Conservation (phyloP, 1,140 invertebrate genomes). For the Drosophila rufa region DNA sequence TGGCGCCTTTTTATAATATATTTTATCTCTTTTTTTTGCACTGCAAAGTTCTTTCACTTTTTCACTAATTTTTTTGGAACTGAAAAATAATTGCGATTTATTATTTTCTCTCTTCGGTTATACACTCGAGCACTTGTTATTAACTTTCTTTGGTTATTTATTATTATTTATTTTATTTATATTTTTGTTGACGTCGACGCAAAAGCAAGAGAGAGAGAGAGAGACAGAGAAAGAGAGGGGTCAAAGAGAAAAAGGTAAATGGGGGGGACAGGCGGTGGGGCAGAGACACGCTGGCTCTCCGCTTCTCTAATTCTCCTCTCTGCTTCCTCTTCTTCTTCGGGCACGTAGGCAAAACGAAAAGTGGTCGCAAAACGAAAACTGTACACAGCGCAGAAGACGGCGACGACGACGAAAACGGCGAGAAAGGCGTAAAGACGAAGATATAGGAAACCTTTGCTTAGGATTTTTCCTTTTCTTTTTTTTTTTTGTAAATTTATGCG, state of each 20-base stretch:
- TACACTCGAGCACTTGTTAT: slow-evolving; percentile 25
- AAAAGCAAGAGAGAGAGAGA: slow-evolving; percentile 8
- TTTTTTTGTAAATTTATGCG: background rate
- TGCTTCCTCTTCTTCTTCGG: slow-evolving; percentile 29
- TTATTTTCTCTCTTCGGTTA: slow-evolving; percentile 28
- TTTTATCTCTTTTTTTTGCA: slow-evolving; percentile 11
- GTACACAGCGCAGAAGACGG: slow-evolving; percentile 52
- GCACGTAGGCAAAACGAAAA: slow-evolving; percentile 69
- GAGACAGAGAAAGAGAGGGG: slow-evolving; percentile 9
- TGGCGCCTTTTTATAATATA: slow-evolving; percentile 27
- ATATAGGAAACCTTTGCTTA: slow-evolving; percentile 3
- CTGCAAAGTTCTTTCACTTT: slow-evolving; percentile 26
- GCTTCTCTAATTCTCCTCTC: slow-evolving; percentile 19
- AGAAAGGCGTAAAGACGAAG: slow-evolving; percentile 3
- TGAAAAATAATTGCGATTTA: slow-evolving; percentile 34
- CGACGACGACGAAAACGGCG: slow-evolving; percentile 10
- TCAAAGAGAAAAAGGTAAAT: slow-evolving; percentile 4
- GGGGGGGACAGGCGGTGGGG: slow-evolving; percentile 30
- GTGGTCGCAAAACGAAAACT: slow-evolving; percentile 68
- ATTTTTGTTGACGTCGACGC: slow-evolving; percentile 20
- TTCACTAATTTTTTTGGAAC: slow-evolving; percentile 23
- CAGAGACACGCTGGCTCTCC: slow-evolving; percentile 44
- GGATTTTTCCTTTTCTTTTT: background rate
- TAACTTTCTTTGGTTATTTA: slow-evolving; percentile 16
- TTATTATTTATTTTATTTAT: slow-evolving; percentile 23